Base-by-base conservation (phyloP, 2,113 vertebrate species). In the Dasypus novemcinctus region DNA sequence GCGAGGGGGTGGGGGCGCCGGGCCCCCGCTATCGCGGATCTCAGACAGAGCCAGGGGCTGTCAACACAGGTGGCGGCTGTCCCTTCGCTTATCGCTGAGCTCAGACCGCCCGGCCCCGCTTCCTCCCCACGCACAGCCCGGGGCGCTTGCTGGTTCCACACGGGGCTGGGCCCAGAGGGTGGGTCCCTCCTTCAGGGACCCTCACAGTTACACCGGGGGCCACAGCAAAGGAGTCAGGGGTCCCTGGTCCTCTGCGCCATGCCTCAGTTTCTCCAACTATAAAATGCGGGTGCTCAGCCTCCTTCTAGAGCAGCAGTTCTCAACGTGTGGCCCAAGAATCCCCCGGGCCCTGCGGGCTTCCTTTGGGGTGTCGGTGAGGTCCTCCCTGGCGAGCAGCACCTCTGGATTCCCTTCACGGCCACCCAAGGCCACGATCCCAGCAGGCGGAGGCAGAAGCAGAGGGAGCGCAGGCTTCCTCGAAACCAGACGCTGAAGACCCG, bases 11-110 rank as follows among this genome's bases (percentile, higher is more conserved):
- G 59, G 12, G 66, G 79, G 46, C 49, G 4, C 64, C 43, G 78
- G 93, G 82, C 87, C 91, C 87, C 57, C 29, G 33, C 69, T 94
- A 89, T 82, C 29, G 46, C 27, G 49, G 72, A 96, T 97, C 93
- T 96, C 95, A 95, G 92, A 79, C 81, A 38, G 86, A 84, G 36
- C 33, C 64, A 27, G 49, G 64, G 68, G 72, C 78, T 85, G 87
- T 96, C 96, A 5, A 29, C 86, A 57, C 38, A 46, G 57, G 52
- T 41, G 25, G 21, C 84, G 18, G 49, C 38, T 84, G 20, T 69
- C 80, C 87, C 87, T 93, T 27, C 66, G 46, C 46, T 49, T 49
- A 49, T 49, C 46, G 17, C 15, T 43, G 46, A 94, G 82, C 63
- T 90, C 63, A 17, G 38, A 63, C 64, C 1, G 31, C 87, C 25